Evolutionary conservation across 2,113 vertebrate genomes (phyloP).

Genomic region (Hassar affinis): DNA sequence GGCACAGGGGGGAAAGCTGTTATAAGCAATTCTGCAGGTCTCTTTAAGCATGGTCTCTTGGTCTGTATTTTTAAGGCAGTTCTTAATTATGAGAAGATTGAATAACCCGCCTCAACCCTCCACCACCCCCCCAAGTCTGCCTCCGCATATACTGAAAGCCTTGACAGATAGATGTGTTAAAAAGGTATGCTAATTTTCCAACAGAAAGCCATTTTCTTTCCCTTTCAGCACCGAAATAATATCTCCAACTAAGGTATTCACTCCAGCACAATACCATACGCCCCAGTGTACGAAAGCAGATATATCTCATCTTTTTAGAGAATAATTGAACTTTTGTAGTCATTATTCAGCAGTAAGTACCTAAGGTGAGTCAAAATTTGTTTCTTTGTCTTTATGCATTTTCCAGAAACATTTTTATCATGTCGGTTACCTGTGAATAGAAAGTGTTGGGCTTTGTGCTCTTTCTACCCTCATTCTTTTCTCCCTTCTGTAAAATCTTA

Average conservation of each 20-base stretch:
- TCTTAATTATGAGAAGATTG: slow-evolving; percentile 14
- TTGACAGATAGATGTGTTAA: slow-evolving; percentile 12
- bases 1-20: neutral
- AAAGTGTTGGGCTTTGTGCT: neutral
- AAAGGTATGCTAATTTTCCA: slow-evolving; percentile 5
- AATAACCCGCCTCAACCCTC: neutral
- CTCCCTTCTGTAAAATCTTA: neutral
- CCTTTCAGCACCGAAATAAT: slow-evolving; percentile 13
- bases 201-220: neutral
- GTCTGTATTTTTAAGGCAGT: neutral
- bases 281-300: neutral
- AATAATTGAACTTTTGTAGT: slow-evolving; percentile 6
- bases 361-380: neutral
- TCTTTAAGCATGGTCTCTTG: neutral
- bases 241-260: slow-evolving; percentile 24
- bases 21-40: neutral
- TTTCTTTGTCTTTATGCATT: slow-evolving; percentile 3
- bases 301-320: slow-evolving; percentile 2
- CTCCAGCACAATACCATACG: neutral
- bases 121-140: too few relatives aligned
- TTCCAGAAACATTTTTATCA: slow-evolving; percentile 17
- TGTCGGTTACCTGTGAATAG: slow-evolving; percentile 6
- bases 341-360: slow-evolving; percentile 11
- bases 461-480: neutral
- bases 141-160: neutral